Evolutionary conservation across 2,113 vertebrate genomes (phyloP).

Genomic region (Falcunculus frontatus): DNA sequence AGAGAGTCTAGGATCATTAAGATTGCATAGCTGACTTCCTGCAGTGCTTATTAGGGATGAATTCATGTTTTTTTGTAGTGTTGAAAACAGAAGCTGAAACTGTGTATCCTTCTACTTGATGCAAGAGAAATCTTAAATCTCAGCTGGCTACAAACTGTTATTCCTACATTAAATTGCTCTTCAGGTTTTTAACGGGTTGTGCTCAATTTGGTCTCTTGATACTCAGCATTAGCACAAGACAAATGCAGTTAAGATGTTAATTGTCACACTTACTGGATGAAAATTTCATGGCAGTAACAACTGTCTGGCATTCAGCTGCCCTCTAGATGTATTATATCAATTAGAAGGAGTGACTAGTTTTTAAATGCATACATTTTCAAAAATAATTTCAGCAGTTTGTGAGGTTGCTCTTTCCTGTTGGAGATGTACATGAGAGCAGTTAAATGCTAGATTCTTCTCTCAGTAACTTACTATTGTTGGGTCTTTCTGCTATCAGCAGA

Average conservation of each 20-base stretch:
- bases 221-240: background rate
- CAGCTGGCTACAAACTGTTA: background rate
- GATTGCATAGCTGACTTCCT: background rate
- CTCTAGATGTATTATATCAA: background rate
- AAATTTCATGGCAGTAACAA: background rate
- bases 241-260: slow-evolving; percentile 3
- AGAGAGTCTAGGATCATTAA: slow-evolving; percentile 1
- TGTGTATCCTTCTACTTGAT: background rate
- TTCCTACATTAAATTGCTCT: background rate
- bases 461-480: background rate
- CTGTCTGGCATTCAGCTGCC: background rate
- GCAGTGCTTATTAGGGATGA: background rate
- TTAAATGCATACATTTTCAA: background rate
- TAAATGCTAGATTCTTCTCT: background rate
- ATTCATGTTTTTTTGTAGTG: slow-evolving; percentile 22
- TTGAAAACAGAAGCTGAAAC: background rate
- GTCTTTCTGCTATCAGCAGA: background rate
- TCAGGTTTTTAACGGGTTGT: background rate
- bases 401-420: background rate
- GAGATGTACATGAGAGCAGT: background rate
- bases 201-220: background rate
- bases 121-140: background rate
- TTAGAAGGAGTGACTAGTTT: background rate
- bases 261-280: background rate
- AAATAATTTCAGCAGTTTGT: background rate